Evolutionary conservation across 2,797 vertebrate genomes (phyloP), one percentile per base, ranked within the genome.

Genomic region (Cyclopterus lumpus): DNA sequence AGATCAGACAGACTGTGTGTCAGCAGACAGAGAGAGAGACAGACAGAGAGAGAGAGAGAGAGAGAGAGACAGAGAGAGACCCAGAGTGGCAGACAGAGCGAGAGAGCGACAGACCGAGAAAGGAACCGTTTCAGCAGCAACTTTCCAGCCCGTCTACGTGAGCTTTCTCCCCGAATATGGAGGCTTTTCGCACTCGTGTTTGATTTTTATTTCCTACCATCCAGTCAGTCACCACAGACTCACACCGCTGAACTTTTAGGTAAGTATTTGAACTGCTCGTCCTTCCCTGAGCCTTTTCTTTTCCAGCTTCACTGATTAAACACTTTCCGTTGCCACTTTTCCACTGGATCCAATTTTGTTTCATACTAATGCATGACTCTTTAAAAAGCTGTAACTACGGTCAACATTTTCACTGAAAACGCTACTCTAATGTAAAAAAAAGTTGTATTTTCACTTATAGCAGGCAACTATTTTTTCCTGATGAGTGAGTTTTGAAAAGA

Each of bases 261-360:
- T 96, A 92, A 95, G 95, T 93, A 91, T 90, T 76, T 70, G 57
- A 83, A 75, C 74, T 73, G 65, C 67, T 81, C 1, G 10, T 61
- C 30, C 34, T 74, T 66, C 38, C 2, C 26, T 1, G 4, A 48
- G 26, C 57, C n/a, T 40, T 22, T 76, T 64, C 40, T 44, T 63
- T 70, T 68, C 18, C 40, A 62, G 11, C 26, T 57, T 73, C n/a
- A 46, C 49, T 48, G 32, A 75, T 70, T 48, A 44, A 58, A 67
- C 54, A 65, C 44, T 51, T 49, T n/a, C 22, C 59, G 67, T 49
- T 32, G 30, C 2, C 70, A 64, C 60, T 44, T 76, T 65, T 48
- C 46, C 34, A 71, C 34, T 63, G 36, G 38, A 71, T 67, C 32
- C 44, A 5, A 62, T 53, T 36, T 36, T 26, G 18, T 69, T 59